Conservation (phyloP, 1,140 invertebrate species). For the Papilio helenus region DNA sequence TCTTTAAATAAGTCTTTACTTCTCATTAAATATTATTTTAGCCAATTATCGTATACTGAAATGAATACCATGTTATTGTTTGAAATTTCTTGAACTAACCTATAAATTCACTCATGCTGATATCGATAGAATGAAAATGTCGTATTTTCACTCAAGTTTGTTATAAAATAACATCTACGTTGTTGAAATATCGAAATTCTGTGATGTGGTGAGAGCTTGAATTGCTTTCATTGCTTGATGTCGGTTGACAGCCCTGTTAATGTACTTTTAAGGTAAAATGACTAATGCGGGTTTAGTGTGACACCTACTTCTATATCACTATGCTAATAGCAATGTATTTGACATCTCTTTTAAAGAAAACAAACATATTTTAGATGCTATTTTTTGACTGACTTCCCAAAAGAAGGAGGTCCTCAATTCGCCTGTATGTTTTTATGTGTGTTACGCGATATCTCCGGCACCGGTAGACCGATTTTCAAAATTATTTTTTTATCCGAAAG, state of each 20-base stretch:
- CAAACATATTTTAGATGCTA: background rate
- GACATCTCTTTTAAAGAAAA: background rate
- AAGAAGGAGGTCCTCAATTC: too few relatives aligned
- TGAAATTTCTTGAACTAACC: background rate
- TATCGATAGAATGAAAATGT: background rate
- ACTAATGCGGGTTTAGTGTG: background rate
- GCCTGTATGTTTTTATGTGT: too few relatives aligned
- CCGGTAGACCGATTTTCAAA: too few relatives aligned
- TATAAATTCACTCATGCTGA: background rate
- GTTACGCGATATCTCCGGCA: too few relatives aligned
- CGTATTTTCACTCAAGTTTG: constrained; percentile 14
- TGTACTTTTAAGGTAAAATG: constrained; percentile 31
- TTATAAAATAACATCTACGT: constrained; percentile 34
- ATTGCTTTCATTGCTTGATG: constrained; percentile 28
- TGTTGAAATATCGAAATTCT: constrained; percentile 31
- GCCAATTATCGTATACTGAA: too few relatives aligned
- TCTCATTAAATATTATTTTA: too few relatives aligned
- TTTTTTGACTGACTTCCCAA: too few relatives aligned
- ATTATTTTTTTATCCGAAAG: too few relatives aligned
- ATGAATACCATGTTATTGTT: too few relatives aligned
- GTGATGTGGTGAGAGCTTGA: constrained; percentile 23
- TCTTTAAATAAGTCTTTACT: too few relatives aligned
- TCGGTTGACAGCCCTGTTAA: constrained; percentile 35
- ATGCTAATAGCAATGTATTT: background rate
- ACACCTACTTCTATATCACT: background rate